phyloP scores from a whole-genome alignment of 2,113 vertebrate genomes.

The Rhynchomys soricoides region DNA sequence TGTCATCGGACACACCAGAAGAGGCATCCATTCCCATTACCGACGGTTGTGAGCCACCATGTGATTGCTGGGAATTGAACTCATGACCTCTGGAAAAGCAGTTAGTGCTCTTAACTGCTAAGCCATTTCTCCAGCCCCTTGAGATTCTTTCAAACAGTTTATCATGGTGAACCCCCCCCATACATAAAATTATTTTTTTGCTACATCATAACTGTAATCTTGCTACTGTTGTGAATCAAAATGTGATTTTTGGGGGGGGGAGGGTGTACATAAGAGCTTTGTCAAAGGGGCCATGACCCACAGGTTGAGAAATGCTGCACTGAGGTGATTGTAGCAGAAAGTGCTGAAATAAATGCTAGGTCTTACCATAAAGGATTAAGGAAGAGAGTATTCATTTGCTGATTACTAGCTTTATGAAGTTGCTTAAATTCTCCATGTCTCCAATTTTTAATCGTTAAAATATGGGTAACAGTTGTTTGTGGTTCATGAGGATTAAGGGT shows the following conservation, averaged over 20 bases:
- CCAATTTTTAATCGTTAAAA: not conserved
- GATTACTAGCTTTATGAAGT: not conserved
- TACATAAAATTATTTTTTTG: not conserved
- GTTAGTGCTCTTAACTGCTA: too few relatives aligned
- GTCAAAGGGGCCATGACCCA: not conserved
- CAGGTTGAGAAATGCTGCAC: not conserved
- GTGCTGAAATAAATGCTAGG: not conserved
- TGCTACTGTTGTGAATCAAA: not conserved
- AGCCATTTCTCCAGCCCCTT: too few relatives aligned
- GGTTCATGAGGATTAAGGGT: conserved; percentile 2
- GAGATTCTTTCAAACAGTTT: not conserved
- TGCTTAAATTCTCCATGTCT: not conserved
- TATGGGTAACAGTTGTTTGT: not conserved
- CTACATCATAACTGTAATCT: not conserved
- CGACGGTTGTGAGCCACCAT: too few relatives aligned
- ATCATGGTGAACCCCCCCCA: not conserved
- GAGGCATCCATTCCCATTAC: too few relatives aligned
- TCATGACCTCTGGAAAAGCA: too few relatives aligned
- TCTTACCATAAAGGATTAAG: not conserved
- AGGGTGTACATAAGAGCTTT: not conserved
- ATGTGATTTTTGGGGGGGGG: not conserved
- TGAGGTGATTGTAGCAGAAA: not conserved
- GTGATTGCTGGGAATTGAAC: too few relatives aligned
- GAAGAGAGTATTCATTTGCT: not conserved
- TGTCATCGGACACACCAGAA: too few relatives aligned